phyloP scores from a whole-genome alignment of 2,113 vertebrate genomes.

The Malurus elegans region DNA sequence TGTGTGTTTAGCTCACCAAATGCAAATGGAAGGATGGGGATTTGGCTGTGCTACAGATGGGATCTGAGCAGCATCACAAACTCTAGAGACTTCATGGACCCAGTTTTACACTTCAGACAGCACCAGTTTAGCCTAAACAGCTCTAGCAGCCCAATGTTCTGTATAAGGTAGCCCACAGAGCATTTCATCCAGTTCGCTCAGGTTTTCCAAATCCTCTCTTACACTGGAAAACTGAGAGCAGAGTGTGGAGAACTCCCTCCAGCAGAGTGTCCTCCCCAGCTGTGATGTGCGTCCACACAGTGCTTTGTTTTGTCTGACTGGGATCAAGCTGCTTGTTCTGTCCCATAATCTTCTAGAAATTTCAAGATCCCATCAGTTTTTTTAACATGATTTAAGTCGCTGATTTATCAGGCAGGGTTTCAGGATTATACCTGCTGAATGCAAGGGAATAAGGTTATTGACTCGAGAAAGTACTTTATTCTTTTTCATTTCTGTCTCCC shows the following conservation, averaged over 20 bases:
- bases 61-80: background rate
- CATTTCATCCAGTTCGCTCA: background rate
- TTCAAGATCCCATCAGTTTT: background rate
- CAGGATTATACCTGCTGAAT: background rate
- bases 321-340: background rate
- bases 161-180: background rate
- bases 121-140: background rate
- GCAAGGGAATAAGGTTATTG: background rate
- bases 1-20: background rate
- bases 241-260: background rate
- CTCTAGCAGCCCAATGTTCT: background rate
- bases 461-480: background rate
- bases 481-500: background rate
- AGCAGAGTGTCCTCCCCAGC: background rate
- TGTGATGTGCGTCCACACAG: no score
- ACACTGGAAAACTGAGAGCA: background rate
- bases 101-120: background rate
- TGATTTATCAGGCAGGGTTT: background rate
- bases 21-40: background rate
- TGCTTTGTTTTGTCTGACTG: background rate
- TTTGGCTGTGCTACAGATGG: fast-evolving
- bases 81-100: background rate
- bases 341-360: background rate
- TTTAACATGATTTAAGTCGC: background rate
- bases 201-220: background rate